Base-by-base conservation (phyloP, 2,113 vertebrate genomes). In the Fregetta grallaria region DNA sequence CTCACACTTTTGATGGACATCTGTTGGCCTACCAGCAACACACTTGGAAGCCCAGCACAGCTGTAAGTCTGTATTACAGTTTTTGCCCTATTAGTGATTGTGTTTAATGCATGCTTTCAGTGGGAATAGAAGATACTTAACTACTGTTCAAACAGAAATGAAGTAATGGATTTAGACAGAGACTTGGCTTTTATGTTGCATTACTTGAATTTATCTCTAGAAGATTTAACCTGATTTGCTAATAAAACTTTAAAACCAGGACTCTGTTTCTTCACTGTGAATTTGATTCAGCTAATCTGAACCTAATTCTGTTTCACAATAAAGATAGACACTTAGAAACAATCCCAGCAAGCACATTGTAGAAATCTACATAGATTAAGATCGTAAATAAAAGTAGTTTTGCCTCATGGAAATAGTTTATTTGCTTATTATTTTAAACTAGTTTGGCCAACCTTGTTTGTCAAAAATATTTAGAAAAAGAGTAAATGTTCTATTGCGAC, bases 261-360 rank as follows among this genome's bases (percentile, higher is more conserved):
- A 32, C 36, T 56, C n/a, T 44, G 2, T n/a, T 91, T 90, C 38
- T 85, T 71, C 20, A 38, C 19, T 29, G 13, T 42, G 56, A 49
- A 20, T 65, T 70, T 53, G 38, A 23, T 75, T 79, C 29, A 49
- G 21, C 8, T 71, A 61, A 80, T 61, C 32, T 49, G n/a, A 76
- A 75, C 13, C 7, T 47, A 47, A 29, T 80, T 75, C n/a, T 49
- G 5, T 80, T 94, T 92, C 44, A 47, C 8, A 47, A 34, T 52
- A 50, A 70, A 70, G 15, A 4, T 3, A 58, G 30, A 67, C 10
- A 15, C 25, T 45, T 62, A 70, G 55, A 58, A 62, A 83, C 14
- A 62, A 78, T 42, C 14, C 17, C 38, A 68, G 38, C 0, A 3
- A 67, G 25, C 1, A 27, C n/a, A 30, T 2, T 38, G 10, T 34